Conservation (phyloP, 2,888 invertebrate genomes). For the Erpobdella octoculata region DNA sequence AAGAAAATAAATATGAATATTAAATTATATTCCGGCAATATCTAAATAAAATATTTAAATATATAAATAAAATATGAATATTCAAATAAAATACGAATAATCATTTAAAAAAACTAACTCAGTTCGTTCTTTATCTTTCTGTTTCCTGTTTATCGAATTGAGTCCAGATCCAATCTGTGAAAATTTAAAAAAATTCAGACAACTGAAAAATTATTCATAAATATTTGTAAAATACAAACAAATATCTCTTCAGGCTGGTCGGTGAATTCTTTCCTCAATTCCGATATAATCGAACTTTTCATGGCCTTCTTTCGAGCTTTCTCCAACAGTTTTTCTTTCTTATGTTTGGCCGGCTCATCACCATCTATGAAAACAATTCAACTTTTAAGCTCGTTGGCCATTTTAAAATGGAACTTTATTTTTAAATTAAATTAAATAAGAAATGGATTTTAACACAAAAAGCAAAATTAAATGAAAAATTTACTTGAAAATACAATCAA, state of each 20-base stretch:
- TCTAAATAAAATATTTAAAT: background rate
- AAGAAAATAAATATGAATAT: background rate
- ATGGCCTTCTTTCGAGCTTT: constrained; percentile 30
- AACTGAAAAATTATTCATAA: background rate
- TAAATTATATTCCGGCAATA: background rate
- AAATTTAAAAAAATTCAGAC: background rate
- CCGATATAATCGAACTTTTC: constrained; percentile 33
- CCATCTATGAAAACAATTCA: too few relatives aligned
- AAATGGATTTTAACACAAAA: too few relatives aligned
- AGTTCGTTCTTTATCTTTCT: constrained; percentile 3
- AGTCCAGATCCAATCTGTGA: background rate
- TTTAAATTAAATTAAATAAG: too few relatives aligned
- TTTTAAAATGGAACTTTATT: too few relatives aligned
- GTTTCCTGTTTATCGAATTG: background rate
- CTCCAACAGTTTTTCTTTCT: constrained; percentile 26
- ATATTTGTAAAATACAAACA: constrained; percentile 22
- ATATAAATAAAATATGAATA: background rate
- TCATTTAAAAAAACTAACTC: constrained; percentile 3
- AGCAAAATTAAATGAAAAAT: too few relatives aligned
- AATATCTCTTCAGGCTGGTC: constrained; percentile 36
- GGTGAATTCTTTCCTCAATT: constrained; percentile 31
- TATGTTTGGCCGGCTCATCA: constrained; percentile 29
- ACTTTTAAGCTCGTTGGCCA: too few relatives aligned
- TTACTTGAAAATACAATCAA: too few relatives aligned
- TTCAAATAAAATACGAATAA: background rate